phyloP scores from a whole-genome alignment of 2,888 invertebrate species.

The Lissonota sp. region DNA sequence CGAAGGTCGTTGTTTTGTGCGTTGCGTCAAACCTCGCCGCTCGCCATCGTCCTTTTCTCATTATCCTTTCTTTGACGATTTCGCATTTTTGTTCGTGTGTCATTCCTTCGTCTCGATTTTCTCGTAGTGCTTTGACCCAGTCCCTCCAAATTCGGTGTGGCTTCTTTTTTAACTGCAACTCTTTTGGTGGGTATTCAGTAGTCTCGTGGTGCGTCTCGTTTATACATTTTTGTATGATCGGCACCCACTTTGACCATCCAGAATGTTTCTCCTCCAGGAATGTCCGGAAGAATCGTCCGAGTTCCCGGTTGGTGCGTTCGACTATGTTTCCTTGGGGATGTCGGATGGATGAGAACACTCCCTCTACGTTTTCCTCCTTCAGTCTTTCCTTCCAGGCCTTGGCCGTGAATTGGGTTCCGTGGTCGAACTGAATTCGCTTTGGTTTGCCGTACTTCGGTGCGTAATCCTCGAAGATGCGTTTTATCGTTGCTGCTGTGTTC shows the following conservation, averaged over 20 bases:
- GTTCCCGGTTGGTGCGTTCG: slow-evolving; percentile 7
- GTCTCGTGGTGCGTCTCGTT: neutral
- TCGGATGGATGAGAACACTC: neutral
- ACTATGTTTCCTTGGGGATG: slow-evolving; percentile 21
- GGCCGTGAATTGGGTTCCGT: neutral
- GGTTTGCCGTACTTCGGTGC: neutral
- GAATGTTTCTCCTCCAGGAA: neutral
- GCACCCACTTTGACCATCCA: neutral
- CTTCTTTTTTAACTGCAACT: neutral
- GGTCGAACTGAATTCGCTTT: neutral
- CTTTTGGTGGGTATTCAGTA: neutral
- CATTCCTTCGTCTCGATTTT: neutral
- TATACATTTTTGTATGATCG: neutral
- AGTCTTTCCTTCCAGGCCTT: neutral
- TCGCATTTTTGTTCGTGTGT: too few relatives aligned
- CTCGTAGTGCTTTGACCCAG: neutral
- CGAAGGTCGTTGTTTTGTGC: neutral
- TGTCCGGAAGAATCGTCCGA: slow-evolving; percentile 7
- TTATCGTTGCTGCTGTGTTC: too few relatives aligned
- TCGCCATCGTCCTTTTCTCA: neutral
- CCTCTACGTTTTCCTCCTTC: neutral
- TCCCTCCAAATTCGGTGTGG: neutral
- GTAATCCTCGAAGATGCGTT: too few relatives aligned
- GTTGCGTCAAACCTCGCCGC: neutral
- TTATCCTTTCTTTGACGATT: neutral